Conservation (phyloP, 2,797 vertebrate genomes). For the Pangasius macronema region DNA sequence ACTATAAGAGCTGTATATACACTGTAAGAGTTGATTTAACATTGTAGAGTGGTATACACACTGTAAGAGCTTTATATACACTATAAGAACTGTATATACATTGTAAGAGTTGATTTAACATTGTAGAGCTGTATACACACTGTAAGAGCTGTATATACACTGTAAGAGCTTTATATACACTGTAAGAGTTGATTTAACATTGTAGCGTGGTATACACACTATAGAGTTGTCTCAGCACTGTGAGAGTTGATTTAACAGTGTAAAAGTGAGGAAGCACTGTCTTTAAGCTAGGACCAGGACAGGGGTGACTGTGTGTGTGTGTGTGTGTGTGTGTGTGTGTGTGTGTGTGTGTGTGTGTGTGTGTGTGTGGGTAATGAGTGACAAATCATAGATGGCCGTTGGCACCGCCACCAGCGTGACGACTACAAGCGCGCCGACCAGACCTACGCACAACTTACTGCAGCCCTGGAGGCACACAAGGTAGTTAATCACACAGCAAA, state of each 20-base stretch:
- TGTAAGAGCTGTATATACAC: not conserved
- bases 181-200: not conserved
- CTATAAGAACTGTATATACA: no score
- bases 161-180: not conserved
- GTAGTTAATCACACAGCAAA: not conserved
- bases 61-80: no score
- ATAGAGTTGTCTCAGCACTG: not conserved
- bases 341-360: no score
- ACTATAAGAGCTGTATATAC: no score
- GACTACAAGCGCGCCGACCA: slow-evolving; percentile 72
- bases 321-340: no score
- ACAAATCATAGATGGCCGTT: slow-evolving; percentile 70
- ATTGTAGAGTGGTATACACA: no score
- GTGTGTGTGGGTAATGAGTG: no score
- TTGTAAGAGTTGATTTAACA: no score
- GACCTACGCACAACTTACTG: slow-evolving; percentile 69
- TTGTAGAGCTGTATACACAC: no score
- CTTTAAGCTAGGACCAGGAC: not conserved
- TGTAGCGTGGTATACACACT: no score
- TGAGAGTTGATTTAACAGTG: not conserved
- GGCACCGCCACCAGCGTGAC: slow-evolving; percentile 74
- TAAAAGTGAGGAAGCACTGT: not conserved
- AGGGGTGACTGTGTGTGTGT: no score
- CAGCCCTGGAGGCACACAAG: slow-evolving; percentile 66
- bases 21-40: no score